Evolutionary conservation across 2,797 vertebrate genomes (phyloP).

Genomic region (Dryobates pubescens): DNA sequence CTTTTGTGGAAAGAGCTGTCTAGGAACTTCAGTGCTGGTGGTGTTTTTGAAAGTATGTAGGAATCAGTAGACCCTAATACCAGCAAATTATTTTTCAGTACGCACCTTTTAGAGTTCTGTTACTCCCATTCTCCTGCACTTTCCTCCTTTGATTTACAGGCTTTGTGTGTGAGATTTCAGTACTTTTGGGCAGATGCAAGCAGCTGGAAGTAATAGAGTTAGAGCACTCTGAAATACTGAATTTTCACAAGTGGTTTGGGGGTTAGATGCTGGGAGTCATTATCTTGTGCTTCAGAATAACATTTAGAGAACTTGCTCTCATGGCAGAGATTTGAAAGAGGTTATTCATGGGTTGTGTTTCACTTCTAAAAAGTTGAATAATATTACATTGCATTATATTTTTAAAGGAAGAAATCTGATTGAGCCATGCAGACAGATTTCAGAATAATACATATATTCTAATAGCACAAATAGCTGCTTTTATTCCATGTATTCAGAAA

Average conservation of each 20-base stretch:
- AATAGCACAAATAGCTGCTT: slow-evolving; percentile 59
- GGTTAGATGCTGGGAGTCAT: slow-evolving; percentile 68
- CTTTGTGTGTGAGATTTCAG: slow-evolving; percentile 48
- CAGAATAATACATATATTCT: slow-evolving; percentile 60
- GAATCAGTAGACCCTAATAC: slow-evolving; percentile 18
- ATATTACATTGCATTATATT: slow-evolving; percentile 69
- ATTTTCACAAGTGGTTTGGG: slow-evolving; percentile 77
- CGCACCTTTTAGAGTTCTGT: background rate
- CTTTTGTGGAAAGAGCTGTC: slow-evolving; percentile 17
- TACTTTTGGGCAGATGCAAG: slow-evolving; percentile 61
- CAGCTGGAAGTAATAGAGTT: slow-evolving; percentile 77
- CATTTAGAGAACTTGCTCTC: slow-evolving; percentile 72
- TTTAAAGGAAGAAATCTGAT: slow-evolving; percentile 65
- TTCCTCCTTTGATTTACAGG: slow-evolving; percentile 61
- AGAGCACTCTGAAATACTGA: slow-evolving; percentile 66
- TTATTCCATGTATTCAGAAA: slow-evolving; percentile 61
- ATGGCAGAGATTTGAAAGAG: slow-evolving; percentile 68
- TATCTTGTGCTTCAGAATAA: slow-evolving; percentile 73
- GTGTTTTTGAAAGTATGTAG: slow-evolving; percentile 20
- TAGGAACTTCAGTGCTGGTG: background rate
- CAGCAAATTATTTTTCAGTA: slow-evolving; percentile 56
- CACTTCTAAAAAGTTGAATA: slow-evolving; percentile 68
- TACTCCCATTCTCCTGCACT: background rate
- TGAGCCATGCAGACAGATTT: slow-evolving; percentile 54
- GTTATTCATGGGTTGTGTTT: slow-evolving; percentile 73